phyloP scores from a whole-genome alignment of 2,797 vertebrate genomes.

The Hypotaenidia okinawae region DNA sequence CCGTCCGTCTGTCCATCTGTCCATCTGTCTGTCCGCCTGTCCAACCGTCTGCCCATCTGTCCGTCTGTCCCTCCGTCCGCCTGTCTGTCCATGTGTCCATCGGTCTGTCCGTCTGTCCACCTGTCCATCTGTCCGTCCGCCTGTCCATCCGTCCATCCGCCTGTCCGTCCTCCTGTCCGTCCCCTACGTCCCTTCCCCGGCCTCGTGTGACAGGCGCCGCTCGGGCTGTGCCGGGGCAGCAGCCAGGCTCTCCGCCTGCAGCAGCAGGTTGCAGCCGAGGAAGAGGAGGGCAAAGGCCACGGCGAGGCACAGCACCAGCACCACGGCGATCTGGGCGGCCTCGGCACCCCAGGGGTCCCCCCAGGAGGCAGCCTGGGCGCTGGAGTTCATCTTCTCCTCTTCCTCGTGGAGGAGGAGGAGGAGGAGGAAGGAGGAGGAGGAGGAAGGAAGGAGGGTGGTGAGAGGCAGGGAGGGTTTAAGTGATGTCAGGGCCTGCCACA shows the following conservation, averaged over 20 bases:
- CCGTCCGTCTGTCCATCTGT: neutral
- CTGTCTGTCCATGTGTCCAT: no score
- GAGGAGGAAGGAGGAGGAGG: neutral
- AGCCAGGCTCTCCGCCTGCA: slow-evolving; percentile 90
- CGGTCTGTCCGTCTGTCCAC: no score
- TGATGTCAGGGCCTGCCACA: slow-evolving; percentile 10
- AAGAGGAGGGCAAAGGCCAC: slow-evolving; percentile 92
- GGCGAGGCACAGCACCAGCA: slow-evolving; percentile 91
- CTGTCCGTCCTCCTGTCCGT: rapidly evolving
- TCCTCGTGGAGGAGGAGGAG: neutral
- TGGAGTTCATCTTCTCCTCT: slow-evolving; percentile 29
- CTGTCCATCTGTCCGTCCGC: no score
- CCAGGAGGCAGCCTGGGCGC: slow-evolving; percentile 51
- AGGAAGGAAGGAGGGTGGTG: no score
- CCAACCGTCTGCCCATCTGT: no score
- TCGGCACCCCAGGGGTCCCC: slow-evolving; percentile 72
- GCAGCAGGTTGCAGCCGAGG: slow-evolving; percentile 90
- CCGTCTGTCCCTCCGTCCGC: no score
- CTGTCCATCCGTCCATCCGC: no score
- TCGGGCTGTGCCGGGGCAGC: slow-evolving; percentile 74
- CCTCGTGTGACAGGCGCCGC: neutral
- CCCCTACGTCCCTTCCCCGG: neutral
- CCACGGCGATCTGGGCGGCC: slow-evolving; percentile 87
- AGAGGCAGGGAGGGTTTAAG: slow-evolving; percentile 46
- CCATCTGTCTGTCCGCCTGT: no score